Conservation (phyloP, 2,113 vertebrate genomes). For the Callithrix jacchus region DNA sequence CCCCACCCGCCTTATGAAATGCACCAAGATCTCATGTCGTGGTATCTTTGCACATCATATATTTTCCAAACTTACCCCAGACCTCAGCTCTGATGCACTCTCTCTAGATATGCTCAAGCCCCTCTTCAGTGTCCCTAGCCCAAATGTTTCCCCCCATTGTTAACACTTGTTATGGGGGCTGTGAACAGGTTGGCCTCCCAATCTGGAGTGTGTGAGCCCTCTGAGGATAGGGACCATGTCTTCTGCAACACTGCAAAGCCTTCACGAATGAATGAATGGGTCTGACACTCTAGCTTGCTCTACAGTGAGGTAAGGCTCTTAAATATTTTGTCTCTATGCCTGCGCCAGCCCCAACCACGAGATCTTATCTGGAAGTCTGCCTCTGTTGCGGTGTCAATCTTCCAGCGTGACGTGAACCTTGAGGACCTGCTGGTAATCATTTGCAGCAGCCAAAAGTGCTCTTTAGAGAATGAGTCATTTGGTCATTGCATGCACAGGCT, state of each 20-base stretch:
- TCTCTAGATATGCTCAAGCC: not conserved
- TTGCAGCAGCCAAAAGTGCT: slow-evolving; percentile 66
- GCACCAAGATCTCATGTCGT: accelerated
- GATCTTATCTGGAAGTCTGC: slow-evolving; percentile 43
- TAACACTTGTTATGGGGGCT: not conserved
- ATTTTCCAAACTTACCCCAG: not conserved
- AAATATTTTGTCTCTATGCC: not conserved
- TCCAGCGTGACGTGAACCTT: not conserved
- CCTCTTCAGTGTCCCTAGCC: not conserved
- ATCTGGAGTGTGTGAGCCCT: not conserved
- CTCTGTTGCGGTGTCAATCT: not conserved
- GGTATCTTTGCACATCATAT: accelerated
- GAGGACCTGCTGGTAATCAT: slow-evolving; percentile 72
- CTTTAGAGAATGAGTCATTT: slow-evolving; percentile 71
- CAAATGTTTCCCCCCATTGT: not conserved
- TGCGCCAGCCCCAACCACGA: not conserved
- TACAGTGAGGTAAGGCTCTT: not conserved
- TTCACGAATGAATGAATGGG: not conserved
- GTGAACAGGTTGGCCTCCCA: not conserved
- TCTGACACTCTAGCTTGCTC: not conserved
- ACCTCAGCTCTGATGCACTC: not conserved
- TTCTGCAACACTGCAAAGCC: not conserved
- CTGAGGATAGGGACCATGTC: not conserved
- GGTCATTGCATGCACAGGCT: slow-evolving; percentile 65
- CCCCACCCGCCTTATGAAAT: not conserved